Base-by-base conservation (phyloP, 2,888 invertebrate genomes). In the Galeruca laticollis region DNA sequence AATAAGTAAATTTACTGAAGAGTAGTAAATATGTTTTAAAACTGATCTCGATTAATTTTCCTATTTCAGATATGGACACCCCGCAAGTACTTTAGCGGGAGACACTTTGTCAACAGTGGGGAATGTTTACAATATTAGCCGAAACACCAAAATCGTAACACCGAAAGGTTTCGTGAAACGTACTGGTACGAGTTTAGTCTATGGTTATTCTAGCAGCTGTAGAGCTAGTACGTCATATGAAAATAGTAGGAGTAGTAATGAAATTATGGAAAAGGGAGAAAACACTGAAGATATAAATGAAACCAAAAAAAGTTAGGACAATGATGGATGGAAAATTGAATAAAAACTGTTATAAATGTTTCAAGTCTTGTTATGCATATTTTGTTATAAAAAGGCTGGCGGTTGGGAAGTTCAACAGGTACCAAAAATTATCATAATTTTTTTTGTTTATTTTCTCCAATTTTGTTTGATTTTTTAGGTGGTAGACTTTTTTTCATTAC, bases 81-180 rank as follows among this genome's bases (percentile, higher is more conserved):
- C 91, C 15, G 92, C 90, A 31, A 91, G 91, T 1, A 86, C 87
- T 71, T 86, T 92, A 4, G 89, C 93, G 0, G 88, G 88, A 56
- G 89, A 91, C 78, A 90, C 92, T 0, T 87, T 94, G 56, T 88
- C 89, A 77, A 89, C 93, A 0, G 88, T 91, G 5, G 93, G 93
- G 9, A 93, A 94, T 84, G 88, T 91, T 0, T 90, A 90, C 40
- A 85, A 88, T 77, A 89, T 93, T 2, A 89, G 90, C 31, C 87
- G 89, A 77, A 92, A 92, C 84, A 86, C 90, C 0, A 89, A 88
- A 80, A 87, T 89, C 73, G 86, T 94, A 5, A 91, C 91, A 3
- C 89, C 92, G 9, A 92, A 90, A 82, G 90, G 91, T 2, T 82
- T 92, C 18, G 90, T 88, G 0, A 91, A 91, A 82, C 87, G 88